phyloP scores from a whole-genome alignment of 2,113 vertebrate genomes.

The rabbit (Oryctolagus cuniculus) region DNA sequence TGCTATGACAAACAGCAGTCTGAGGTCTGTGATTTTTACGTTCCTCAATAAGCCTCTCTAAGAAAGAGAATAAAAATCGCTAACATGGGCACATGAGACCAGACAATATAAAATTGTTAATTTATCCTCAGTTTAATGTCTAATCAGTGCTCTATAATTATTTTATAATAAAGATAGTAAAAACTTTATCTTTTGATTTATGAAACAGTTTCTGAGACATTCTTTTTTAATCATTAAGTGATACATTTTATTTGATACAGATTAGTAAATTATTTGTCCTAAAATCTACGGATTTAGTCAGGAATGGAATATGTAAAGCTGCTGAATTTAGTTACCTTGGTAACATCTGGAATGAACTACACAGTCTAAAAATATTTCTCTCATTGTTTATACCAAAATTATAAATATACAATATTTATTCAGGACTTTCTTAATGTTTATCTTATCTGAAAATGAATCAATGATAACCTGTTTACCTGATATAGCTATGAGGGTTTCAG shows the following conservation, averaged over 20 bases:
- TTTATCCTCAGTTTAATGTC: constrained; percentile 3
- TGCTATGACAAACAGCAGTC: not conserved
- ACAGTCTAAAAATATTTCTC: constrained; percentile 70
- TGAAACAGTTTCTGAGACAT: not conserved
- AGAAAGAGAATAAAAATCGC: not conserved
- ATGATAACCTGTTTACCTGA: not conserved
- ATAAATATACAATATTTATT: constrained; percentile 75
- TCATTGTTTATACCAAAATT: constrained; percentile 70
- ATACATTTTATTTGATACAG: constrained; percentile 55
- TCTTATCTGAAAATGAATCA: constrained; percentile 63
- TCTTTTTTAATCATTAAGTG: constrained; percentile 38
- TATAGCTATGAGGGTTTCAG: constrained; percentile 37
- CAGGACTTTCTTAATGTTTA: constrained; percentile 44
- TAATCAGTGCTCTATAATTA: not conserved
- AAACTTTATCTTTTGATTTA: constrained; percentile 61
- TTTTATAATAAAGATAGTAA: not conserved
- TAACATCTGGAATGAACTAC: constrained; percentile 83
- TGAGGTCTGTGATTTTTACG: not conserved
- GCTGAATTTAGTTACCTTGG: constrained; percentile 86
- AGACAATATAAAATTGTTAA: not conserved
- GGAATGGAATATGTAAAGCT: constrained; percentile 79
- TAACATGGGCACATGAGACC: not conserved
- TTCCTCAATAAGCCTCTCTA: not conserved
- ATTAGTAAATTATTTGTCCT: constrained; percentile 54
- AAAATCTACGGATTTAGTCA: constrained; percentile 74